A percentile compares a stretch with the other conserved stretches of the same genome.
Evolutionary conservation across 2,888 invertebrate species (phyloP).

Genomic region (Xestobium rufovillosum): DNA sequence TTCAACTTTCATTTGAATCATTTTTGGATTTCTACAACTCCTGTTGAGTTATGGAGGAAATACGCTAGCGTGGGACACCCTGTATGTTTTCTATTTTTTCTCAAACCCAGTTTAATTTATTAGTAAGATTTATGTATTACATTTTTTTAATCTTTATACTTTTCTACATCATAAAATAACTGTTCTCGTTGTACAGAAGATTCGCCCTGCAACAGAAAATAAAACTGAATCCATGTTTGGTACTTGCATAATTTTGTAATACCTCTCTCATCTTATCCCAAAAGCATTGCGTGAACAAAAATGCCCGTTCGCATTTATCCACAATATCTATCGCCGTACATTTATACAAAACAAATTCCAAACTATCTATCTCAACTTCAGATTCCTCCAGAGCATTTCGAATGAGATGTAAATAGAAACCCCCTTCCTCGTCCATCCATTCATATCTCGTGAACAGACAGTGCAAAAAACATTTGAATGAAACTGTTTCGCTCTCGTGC

Average conservation of each 20-base stretch:
- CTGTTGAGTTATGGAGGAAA: too few relatives aligned
- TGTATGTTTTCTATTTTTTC: too few relatives aligned
- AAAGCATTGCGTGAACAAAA: constrained; percentile 38
- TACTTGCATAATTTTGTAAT: too few relatives aligned
- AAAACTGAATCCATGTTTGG: too few relatives aligned
- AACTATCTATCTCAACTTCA: constrained; percentile 30
- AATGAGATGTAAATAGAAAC: constrained; percentile 38
- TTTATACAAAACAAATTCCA: constrained; percentile 36
- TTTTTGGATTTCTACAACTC: too few relatives aligned
- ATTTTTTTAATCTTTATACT: too few relatives aligned
- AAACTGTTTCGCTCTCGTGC: constrained; percentile 26
- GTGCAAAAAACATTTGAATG: constrained; percentile 40
- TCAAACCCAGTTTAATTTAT: too few relatives aligned
- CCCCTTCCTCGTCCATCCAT: constrained; percentile 42
- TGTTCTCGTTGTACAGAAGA: neutral
- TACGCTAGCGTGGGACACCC: too few relatives aligned
- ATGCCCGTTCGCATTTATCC: constrained; percentile 38
- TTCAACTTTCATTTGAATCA: too few relatives aligned
- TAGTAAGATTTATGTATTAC: too few relatives aligned
- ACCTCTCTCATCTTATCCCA: constrained; percentile 38
- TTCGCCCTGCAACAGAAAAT: neutral
- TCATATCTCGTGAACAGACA: constrained; percentile 40
- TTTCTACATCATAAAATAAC: constrained; percentile 1
- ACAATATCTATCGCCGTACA: constrained; percentile 36
- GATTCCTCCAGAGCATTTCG: constrained; percentile 33